Base-by-base conservation (phyloP, 1,140 invertebrate species). In the Scaptodrosophila lebanonensis region DNA sequence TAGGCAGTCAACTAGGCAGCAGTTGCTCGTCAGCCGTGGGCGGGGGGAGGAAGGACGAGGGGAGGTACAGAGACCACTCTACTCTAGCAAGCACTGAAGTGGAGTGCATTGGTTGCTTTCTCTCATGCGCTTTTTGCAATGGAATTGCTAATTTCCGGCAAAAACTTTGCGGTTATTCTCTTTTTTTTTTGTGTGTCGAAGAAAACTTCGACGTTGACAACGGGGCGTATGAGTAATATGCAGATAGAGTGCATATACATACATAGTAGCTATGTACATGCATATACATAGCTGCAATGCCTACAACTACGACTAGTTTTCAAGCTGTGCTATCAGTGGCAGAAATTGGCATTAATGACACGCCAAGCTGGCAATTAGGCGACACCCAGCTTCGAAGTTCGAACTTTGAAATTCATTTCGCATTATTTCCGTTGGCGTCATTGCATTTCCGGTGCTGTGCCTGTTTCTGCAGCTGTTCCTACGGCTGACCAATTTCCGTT, bases 121-220 rank as follows among this genome's bases (percentile, higher is more conserved):
- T n/a, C n/a, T n/a, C 8, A n/a, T n/a, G 17, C 13, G 9, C 66
- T 66, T 66, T 66, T 57, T 38, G 75, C 75, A 82, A 75, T 82
- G 70, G 75, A 82, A 82, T 82, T 82, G 75, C 75, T 82, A 82
- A 82, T 82, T 82, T 82, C 75, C 75, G 69, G 64, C 58, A 66
- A 67, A 54, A 82, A 82, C 54, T 82, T 82, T 82, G 66, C 62
- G 70, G 75, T 68, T n/a, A n/a, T n/a, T n/a, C n/a, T n/a, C n/a
- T 66, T 61, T 62, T 61, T 72, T 64, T 79, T 62, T 18, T 49
- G 25, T 33, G 9, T 47, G 49, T 50, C 30, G 40, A 43, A 27
- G 27, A 7, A 43, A 65, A 42, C 54, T 49, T 43, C 43, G 17
- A 64, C 33, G 35, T 9, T 6, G 17, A 36, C 36, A 57, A 40